Conservation (phyloP, 1,140 invertebrate species). For the Drosophila pectinifera region DNA sequence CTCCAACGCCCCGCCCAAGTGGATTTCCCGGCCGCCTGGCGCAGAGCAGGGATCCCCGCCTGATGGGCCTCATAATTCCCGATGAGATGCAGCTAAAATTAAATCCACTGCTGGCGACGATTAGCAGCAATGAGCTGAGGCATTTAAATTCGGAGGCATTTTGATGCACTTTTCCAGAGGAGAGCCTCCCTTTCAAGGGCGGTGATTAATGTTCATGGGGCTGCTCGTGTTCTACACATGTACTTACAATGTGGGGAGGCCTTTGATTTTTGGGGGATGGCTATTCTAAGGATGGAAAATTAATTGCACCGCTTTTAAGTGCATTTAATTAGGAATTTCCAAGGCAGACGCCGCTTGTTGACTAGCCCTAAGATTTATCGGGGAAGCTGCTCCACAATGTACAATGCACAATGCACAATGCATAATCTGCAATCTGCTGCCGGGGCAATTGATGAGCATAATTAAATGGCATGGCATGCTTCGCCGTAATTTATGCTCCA, state of each 20-base stretch:
- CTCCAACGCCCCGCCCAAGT: slow-evolving; percentile 67
- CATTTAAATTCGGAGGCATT: slow-evolving; percentile 66
- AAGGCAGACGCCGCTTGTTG: slow-evolving; percentile 50
- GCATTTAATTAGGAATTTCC: slow-evolving; percentile 75
- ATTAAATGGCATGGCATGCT: slow-evolving; percentile 78
- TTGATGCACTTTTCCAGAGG: slow-evolving; percentile 52
- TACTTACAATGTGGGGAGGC: slow-evolving; percentile 20
- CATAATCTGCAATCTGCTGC: slow-evolving; percentile 38
- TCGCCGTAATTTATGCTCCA: slow-evolving; percentile 79
- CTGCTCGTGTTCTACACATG: slow-evolving; percentile 45
- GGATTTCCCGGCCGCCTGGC: slow-evolving; percentile 32
- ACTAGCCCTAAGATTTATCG: slow-evolving; percentile 64
- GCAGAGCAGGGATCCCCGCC: slow-evolving; percentile 9
- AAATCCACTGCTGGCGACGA: slow-evolving; percentile 65
- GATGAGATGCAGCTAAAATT: slow-evolving; percentile 67
- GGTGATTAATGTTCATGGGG: slow-evolving; percentile 68
- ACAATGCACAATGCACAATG: slow-evolving; percentile 4
- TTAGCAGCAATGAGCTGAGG: slow-evolving; percentile 76
- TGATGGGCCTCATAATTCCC: slow-evolving; percentile 66
- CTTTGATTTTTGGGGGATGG: slow-evolving; percentile 44
- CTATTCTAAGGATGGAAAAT: slow-evolving; percentile 63
- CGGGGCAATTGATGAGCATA: slow-evolving; percentile 79
- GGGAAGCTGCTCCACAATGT: no score
- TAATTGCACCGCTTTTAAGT: slow-evolving; percentile 71
- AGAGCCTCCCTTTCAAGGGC: slow-evolving; percentile 57